A percentile compares a stretch with the other conserved stretches of the same genome.
phyloP scores from a whole-genome alignment of 1,140 invertebrate species.

The Hirudo medicinalis region DNA sequence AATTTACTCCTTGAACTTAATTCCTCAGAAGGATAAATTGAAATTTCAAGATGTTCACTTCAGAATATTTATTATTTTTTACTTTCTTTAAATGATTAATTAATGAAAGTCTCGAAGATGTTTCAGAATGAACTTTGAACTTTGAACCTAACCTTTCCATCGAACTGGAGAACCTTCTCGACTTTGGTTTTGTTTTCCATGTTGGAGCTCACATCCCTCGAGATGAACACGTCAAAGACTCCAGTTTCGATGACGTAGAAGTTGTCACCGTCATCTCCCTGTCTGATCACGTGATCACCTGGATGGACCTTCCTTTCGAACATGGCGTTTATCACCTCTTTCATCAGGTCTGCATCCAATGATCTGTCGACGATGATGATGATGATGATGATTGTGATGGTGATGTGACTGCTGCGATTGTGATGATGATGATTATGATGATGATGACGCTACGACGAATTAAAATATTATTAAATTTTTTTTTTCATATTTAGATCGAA shows the following conservation, averaged over 20 bases:
- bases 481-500: too few species aligned
- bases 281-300: conserved; percentile 80
- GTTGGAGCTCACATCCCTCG: conserved; percentile 40
- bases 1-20: too few species aligned
- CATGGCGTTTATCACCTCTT: conserved; percentile 90
- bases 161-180: conserved; percentile 34
- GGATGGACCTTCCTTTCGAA: conserved; percentile 55
- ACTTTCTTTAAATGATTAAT: background rate
- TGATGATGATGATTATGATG: background rate
- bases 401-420: too few species aligned
- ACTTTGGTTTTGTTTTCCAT: background rate
- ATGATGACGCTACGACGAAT: too few species aligned
- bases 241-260: conserved; percentile 89
- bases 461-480: too few species aligned
- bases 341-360: conserved; percentile 61
- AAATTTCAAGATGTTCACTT: too few species aligned
- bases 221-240: conserved; percentile 63
- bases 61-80: too few species aligned
- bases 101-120: background rate
- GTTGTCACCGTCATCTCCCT: conserved; percentile 93
- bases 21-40: too few species aligned
- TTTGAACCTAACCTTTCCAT: conserved; percentile 45
- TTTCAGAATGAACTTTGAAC: too few species aligned
- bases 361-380: conserved; percentile 38
- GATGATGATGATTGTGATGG: conserved; percentile 12